Evolutionary conservation across 2,113 vertebrate species (phyloP).

Genomic region (Sylvilagus bachmani): DNA sequence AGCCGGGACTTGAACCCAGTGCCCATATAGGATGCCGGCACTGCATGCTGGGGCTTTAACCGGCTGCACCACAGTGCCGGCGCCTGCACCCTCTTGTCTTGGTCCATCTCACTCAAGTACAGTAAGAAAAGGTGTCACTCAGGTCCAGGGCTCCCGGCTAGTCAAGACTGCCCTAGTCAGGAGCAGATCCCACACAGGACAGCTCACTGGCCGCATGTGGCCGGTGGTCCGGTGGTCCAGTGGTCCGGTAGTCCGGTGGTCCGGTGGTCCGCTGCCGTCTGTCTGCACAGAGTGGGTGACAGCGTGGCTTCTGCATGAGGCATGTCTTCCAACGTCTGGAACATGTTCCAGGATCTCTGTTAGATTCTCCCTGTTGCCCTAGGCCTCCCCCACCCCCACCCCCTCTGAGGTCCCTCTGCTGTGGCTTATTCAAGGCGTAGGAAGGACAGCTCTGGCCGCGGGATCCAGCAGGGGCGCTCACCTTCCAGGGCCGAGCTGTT

Average conservation of each 20-base stretch:
- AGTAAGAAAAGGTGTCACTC: too few species aligned
- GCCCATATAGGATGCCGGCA: too few species aligned
- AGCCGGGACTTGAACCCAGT: too few species aligned
- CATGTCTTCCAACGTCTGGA: neutral
- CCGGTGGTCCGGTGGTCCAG: neutral
- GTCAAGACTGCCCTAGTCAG: too few species aligned
- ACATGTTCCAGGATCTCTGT: fast-evolving
- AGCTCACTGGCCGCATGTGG: fast-evolving
- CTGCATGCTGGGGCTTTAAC: too few species aligned
- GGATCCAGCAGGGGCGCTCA: neutral
- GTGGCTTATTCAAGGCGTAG: neutral
- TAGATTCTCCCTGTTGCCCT: neutral
- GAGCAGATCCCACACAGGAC: neutral
- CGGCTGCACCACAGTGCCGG: too few species aligned
- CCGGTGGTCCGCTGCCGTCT: neutral
- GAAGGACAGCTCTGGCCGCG: fast-evolving
- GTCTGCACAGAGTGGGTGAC: neutral
- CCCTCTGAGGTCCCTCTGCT: neutral
- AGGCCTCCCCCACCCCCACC: neutral
- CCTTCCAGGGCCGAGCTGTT: neutral
- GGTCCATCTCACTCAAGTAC: too few species aligned
- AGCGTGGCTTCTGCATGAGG: neutral
- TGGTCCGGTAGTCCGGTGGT: too few species aligned
- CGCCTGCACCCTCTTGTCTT: neutral
- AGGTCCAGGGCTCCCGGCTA: too few species aligned